Evolutionary conservation across 2,113 vertebrate species (phyloP).

Genomic region (Ophiodon elongatus): DNA sequence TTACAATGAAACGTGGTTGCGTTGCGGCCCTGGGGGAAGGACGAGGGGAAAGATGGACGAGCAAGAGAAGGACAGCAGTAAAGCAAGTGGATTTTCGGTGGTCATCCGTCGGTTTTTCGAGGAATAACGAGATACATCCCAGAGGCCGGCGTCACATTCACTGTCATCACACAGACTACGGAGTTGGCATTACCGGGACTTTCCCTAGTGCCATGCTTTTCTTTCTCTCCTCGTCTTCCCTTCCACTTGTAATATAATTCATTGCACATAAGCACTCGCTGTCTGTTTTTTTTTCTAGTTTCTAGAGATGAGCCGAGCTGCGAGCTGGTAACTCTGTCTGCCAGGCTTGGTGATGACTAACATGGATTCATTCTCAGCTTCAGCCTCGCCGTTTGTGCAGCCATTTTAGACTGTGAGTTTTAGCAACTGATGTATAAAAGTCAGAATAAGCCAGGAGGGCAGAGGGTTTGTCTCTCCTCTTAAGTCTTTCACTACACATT

Average conservation of each 20-base stretch:
- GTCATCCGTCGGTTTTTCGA: slow-evolving; percentile 18
- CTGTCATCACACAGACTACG: neutral
- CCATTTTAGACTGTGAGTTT: neutral
- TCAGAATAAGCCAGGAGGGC: neutral
- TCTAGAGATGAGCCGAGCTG: neutral
- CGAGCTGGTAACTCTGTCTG: neutral
- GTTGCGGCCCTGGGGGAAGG: slow-evolving; percentile 33
- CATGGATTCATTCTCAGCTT: neutral
- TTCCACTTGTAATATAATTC: neutral
- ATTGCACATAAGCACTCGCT: neutral
- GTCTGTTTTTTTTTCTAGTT: neutral
- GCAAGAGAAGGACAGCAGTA: slow-evolving; percentile 27
- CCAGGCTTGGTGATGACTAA: slow-evolving; percentile 6
- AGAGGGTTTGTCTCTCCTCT: neutral
- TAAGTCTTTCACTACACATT: slow-evolving; percentile 1
- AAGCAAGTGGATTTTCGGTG: slow-evolving; percentile 29
- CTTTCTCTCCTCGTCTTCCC: neutral
- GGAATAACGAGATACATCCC: slow-evolving; percentile 13
- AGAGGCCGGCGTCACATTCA: slow-evolving; percentile 14
- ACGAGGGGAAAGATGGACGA: slow-evolving; percentile 17
- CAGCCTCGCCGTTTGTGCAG: neutral
- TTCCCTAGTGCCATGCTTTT: neutral
- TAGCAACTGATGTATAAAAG: slow-evolving; percentile 3
- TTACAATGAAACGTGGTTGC: slow-evolving; percentile 40
- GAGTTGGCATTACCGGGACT: neutral